Conservation (phyloP, 2,888 invertebrate species). For the Neelides folsomi region DNA sequence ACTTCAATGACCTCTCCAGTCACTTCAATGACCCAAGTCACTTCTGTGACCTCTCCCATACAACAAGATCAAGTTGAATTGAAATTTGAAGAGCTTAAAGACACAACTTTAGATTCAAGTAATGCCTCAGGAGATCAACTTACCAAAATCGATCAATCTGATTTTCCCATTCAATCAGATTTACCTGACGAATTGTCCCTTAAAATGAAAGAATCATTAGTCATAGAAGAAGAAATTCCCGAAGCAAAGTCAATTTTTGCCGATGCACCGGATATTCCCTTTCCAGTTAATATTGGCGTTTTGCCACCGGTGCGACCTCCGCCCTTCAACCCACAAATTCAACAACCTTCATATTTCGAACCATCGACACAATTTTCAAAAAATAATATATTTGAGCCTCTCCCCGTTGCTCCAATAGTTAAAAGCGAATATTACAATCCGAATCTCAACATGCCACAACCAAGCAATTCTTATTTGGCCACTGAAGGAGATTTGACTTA, state of each 20-base stretch:
- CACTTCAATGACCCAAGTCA: no score
- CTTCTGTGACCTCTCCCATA: no score
- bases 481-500: slow-evolving; percentile 38
- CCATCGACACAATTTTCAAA: not conserved
- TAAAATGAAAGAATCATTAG: no score
- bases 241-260: slow-evolving; percentile 17
- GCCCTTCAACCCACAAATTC: not conserved
- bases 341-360: no score
- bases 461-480: slow-evolving; percentile 6
- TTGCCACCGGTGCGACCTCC: not conserved
- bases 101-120: no score
- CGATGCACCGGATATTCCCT: slow-evolving; percentile 20
- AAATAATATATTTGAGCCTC: not conserved
- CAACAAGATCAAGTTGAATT: no score
- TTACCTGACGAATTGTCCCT: no score
- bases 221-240: slow-evolving; percentile 7
- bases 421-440: not conserved
- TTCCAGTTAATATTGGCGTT: slow-evolving; percentile 13
- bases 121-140: no score
- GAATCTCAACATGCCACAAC: not conserved
- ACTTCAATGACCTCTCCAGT: no score
- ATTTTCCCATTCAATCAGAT: no score
- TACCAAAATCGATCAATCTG: no score
- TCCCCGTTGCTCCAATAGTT: not conserved
- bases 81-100: no score